A percentile compares a stretch with the other conserved stretches of the same genome.
Evolutionary conservation across 1,140 invertebrate species (phyloP).

Genomic region (Caerostris extrusa): DNA sequence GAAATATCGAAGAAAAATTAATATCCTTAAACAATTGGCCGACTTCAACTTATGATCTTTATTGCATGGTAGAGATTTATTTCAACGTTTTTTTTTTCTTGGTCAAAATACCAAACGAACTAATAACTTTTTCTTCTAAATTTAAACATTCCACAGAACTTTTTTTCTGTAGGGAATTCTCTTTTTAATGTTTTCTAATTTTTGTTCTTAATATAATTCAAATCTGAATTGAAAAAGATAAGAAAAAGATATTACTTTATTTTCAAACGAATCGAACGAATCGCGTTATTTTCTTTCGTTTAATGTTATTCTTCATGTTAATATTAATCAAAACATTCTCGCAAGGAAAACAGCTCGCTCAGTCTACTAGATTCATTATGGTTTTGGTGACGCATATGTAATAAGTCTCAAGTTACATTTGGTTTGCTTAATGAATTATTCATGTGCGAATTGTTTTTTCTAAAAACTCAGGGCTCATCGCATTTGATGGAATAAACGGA

Average conservation of each 20-base stretch:
- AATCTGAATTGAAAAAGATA: background rate
- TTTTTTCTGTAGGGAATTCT: background rate
- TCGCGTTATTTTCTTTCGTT: background rate
- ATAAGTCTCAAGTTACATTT: conserved; percentile 10
- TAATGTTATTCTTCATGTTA: background rate
- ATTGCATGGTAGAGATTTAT: conserved; percentile 15
- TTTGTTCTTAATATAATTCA: background rate
- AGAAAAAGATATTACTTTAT: conserved; percentile 28
- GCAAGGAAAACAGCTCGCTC: background rate
- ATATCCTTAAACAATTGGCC: conserved; percentile 10
- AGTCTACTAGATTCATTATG: conserved; percentile 31
- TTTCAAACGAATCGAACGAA: conserved; percentile 12
- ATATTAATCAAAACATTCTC: conserved; percentile 13
- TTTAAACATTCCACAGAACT: background rate
- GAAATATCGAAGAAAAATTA: background rate
- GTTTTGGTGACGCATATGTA: conserved; percentile 26
- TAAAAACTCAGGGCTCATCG: background rate
- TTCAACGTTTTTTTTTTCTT: background rate
- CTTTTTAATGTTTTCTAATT: background rate
- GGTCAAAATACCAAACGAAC: background rate
- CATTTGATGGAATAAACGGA: background rate
- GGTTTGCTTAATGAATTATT: conserved; percentile 45
- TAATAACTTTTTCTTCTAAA: conserved; percentile 1
- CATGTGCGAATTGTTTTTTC: background rate
- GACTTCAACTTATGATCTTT: background rate